A percentile compares a stretch with the other conserved stretches of the same genome.
These are phyloP conservation scores for Leiothrix lutea DNA, from an alignment of 2,113 vertebrate genomes.

Conservation along the genomic window DNA sequence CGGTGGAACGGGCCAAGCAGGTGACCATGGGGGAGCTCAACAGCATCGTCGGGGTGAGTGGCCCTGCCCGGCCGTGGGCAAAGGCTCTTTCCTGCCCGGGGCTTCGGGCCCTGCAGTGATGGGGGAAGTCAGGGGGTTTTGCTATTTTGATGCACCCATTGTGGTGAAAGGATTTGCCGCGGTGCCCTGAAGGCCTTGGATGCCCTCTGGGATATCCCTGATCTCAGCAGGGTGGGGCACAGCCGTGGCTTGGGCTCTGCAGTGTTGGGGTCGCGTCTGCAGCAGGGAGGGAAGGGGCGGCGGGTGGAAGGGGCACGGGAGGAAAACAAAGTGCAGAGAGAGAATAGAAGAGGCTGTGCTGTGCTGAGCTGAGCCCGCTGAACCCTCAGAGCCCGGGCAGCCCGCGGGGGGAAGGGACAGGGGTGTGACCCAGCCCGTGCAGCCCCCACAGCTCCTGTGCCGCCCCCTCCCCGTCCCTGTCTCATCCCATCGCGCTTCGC, in stretches of 20 bases:
- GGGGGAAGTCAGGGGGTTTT: background rate
- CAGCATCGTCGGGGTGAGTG: constrained; percentile 92
- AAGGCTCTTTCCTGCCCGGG: background rate
- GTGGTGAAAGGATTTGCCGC: background rate
- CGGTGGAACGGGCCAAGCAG: constrained; percentile 91
- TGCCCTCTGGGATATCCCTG: background rate
- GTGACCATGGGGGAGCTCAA: constrained; percentile 92
- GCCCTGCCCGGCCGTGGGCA: accelerated
- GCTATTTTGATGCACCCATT: accelerated
- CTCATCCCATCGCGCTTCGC: background rate
- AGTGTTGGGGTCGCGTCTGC: accelerated
- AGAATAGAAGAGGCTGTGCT: background rate
- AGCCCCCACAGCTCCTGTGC: background rate
- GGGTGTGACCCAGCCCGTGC: accelerated
- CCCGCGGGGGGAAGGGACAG: background rate
- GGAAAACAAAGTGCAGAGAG: background rate
- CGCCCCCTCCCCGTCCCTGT: background rate
- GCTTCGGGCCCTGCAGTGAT: accelerated
- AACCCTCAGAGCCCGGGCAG: background rate
- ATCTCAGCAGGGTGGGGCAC: background rate
- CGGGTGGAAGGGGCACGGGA: background rate
- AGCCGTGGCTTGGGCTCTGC: background rate
- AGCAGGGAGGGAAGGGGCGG: accelerated
- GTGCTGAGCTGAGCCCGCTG: background rate
- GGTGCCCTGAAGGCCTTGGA: accelerated